phyloP scores from a whole-genome alignment of 2,113 vertebrate genomes.

The Cinclus mexicanus region DNA sequence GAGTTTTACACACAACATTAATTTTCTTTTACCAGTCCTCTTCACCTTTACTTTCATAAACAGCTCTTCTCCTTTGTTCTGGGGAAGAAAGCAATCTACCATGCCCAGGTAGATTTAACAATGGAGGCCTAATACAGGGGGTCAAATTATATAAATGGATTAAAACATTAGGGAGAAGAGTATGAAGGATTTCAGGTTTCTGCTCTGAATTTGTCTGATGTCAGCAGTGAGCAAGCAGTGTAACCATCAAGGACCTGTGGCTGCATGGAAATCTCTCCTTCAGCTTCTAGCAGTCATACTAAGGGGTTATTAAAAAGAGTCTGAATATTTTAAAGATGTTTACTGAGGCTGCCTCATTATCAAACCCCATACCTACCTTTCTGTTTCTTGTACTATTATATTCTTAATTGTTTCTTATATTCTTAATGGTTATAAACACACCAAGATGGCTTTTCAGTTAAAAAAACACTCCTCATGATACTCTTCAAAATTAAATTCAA shows the following conservation, averaged over 20 bases:
- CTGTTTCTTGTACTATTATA: neutral
- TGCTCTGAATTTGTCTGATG: constrained; percentile 17
- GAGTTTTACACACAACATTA: neutral
- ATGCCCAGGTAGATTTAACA: constrained; percentile 46
- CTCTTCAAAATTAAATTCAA: neutral
- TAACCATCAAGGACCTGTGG: neutral
- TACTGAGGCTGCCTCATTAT: neutral
- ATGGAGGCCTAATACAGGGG: neutral
- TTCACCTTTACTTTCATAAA: constrained; percentile 17
- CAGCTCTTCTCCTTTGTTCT: constrained; percentile 4
- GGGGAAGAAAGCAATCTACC: constrained; percentile 7
- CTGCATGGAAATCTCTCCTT: neutral
- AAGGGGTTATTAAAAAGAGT: neutral
- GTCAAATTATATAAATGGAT: constrained; percentile 39
- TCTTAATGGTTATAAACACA: neutral
- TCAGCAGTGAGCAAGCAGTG: neutral
- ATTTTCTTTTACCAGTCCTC: neutral
- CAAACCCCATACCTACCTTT: neutral
- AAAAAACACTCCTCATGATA: neutral
- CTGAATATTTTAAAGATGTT: neutral
- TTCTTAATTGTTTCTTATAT: neutral
- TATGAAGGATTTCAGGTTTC: constrained; percentile 14
- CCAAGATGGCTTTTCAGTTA: neutral
- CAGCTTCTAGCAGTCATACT: neutral
- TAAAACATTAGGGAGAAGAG: constrained; percentile 40